Base-by-base conservation (phyloP, 2,888 invertebrate species). In the Acrobasis consociella region DNA sequence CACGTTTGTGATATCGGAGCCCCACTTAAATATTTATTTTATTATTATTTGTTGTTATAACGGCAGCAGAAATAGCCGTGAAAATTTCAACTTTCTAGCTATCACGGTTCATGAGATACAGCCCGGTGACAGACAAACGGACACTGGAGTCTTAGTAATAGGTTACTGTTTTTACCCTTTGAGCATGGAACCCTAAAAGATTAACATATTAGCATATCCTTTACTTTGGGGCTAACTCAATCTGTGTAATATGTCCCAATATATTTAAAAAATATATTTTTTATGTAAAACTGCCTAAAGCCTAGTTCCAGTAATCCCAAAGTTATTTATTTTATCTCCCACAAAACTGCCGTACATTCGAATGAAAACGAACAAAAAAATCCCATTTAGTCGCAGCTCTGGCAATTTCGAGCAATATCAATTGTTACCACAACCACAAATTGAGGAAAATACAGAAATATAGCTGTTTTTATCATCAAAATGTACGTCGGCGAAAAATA, bases 301-400 rank as follows among this genome's bases (percentile, higher is more conserved):
- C 46, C 10, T 13, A 46, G 13, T 46, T 46, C n/a, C 46, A 46
- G 46, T n/a, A 46, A 46, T 46, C 46, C 46, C 46, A n/a, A 46
- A 46, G 46, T 13, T 46, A 46, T 46, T 46, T 46, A 46, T 46
- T 46, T 46, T 46, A 46, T 46, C n/a, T 46, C 46, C 46, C 46
- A 46, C 46, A 46, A 46, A 46, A 46, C 46, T 11, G 13, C 11
- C 42, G 46, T 46, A 46, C 46, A 46, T n/a, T 46, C 13, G 13
- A 46, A 46, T 46, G 10, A 46, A 46, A 46, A 13, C 46, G 46
- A 46, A n/a, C 46, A 46, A 46, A 46, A 39, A 46, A 46, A n/a
- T 46, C 46, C 46, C 46, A 46, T 46, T 46, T n/a, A 11, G 46
- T 46, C 46, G n/a, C 46, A n/a, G 46, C n/a, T 46, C 46, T 5